Conservation (phyloP, 2,888 invertebrate species). For the Ormia ochracea region DNA sequence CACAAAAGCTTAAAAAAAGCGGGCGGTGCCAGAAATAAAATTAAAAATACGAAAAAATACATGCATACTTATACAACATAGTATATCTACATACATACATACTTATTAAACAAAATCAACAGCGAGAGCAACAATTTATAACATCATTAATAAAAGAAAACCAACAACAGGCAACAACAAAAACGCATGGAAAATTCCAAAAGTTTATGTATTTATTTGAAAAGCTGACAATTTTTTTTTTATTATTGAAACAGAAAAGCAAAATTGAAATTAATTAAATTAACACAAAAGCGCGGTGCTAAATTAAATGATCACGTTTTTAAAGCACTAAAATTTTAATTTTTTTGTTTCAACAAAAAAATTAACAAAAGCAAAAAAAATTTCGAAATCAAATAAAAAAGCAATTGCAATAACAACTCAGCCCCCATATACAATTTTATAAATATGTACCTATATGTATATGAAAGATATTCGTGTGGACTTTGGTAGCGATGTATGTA, state of each 20-base stretch:
- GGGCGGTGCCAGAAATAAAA: conserved; percentile 54
- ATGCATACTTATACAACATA: too few species aligned
- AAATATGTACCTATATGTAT: background rate
- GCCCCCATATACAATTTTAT: conserved; percentile 33
- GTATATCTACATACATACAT: too few species aligned
- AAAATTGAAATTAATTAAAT: conserved; percentile 15
- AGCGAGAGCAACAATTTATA: conserved; percentile 21
- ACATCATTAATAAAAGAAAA: conserved; percentile 18
- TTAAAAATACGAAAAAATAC: conserved; percentile 20
- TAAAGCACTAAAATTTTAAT: conserved; percentile 28
- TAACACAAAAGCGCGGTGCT: conserved; percentile 17
- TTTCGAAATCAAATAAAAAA: conserved; percentile 36
- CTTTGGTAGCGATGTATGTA: too few species aligned
- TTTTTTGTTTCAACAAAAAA: conserved; percentile 52
- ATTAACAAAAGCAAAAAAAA: conserved; percentile 10
- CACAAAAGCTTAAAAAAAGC: conserved; percentile 40
- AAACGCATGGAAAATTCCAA: conserved; percentile 66
- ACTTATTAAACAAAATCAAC: conserved; percentile 44
- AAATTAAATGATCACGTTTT: conserved; percentile 60
- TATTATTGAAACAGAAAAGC: conserved; percentile 6
- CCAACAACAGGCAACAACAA: conserved; percentile 38
- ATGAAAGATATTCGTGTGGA: conserved; percentile 34
- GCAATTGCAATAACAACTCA: conserved; percentile 64
- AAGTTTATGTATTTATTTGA: conserved; percentile 51
- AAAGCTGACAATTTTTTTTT: conserved; percentile 60